phyloP scores from a whole-genome alignment of 2,797 vertebrate species.

The Macrochelys suwanniensis region DNA sequence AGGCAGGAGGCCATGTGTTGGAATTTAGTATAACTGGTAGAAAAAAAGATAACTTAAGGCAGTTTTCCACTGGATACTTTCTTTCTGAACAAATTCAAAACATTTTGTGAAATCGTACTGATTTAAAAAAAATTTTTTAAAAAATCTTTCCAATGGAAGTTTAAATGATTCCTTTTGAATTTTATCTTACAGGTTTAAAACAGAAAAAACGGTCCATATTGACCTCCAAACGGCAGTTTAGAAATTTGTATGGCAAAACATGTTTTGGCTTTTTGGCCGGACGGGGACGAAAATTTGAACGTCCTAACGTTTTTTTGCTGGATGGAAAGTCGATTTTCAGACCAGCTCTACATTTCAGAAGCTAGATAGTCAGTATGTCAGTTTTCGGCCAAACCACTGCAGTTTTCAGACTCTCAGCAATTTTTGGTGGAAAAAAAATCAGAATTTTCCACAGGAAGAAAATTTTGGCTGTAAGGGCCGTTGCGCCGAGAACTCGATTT shows the following conservation, averaged over 20 bases:
- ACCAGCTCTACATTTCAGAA: background rate
- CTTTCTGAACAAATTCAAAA: background rate
- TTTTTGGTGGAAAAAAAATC: background rate
- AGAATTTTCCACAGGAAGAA: background rate
- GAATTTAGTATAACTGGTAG: background rate
- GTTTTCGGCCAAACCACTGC: background rate
- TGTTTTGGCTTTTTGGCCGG: background rate
- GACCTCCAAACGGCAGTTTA: background rate
- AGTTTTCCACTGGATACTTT: background rate
- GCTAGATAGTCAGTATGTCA: background rate
- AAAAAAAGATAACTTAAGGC: rapidly evolving
- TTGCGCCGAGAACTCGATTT: background rate
- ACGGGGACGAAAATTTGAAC: background rate
- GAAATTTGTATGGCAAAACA: background rate
- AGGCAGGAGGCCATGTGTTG: background rate
- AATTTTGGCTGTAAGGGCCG: background rate
- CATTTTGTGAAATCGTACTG: background rate
- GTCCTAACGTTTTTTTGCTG: background rate
- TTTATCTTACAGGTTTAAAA: background rate
- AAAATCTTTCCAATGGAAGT: background rate
- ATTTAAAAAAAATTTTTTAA: background rate
- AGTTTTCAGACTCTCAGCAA: background rate
- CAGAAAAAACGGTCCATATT: background rate
- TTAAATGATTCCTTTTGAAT: background rate
- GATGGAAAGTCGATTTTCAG: background rate